phyloP scores from a whole-genome alignment of 2,888 invertebrate species.

The Athripsodes cinereus region DNA sequence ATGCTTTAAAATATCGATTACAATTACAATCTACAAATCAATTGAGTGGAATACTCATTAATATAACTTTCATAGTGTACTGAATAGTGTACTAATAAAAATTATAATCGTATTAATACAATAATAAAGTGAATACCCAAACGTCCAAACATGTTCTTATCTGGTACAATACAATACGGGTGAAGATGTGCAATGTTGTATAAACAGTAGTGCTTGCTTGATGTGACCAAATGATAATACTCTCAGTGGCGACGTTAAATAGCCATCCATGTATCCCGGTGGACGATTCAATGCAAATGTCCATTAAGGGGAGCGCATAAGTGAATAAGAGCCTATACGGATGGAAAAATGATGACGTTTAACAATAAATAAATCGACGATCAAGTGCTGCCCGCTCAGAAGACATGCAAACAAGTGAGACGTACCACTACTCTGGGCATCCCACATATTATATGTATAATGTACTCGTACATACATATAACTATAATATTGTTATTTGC shows the following conservation, averaged over 20 bases:
- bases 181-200: not conserved
- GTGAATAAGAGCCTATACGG: conserved; percentile 5
- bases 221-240: conserved; percentile 12
- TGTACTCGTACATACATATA: no score
- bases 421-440: no score
- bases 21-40: no score
- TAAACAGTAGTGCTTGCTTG: no score
- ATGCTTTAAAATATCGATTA: no score
- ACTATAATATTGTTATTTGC: no score
- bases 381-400: conserved; percentile 2
- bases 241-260: conserved; percentile 13
- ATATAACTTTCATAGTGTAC: no score
- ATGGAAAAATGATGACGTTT: conserved; percentile 18
- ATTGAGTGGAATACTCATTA: no score
- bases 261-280: conserved; percentile 14
- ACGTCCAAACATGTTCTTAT: conserved; percentile 1
- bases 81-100: no score
- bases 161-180: not conserved
- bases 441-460: no score
- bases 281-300: conserved; percentile 28
- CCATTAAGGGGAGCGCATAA: conserved; percentile 22
- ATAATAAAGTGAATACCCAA: conserved; percentile 2
- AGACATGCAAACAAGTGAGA: conserved; percentile 20
- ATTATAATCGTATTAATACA: conserved; percentile 6
- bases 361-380: conserved; percentile 18